Evolutionary conservation across 2,797 vertebrate species (phyloP).

Genomic region (Taenioides sp.): DNA sequence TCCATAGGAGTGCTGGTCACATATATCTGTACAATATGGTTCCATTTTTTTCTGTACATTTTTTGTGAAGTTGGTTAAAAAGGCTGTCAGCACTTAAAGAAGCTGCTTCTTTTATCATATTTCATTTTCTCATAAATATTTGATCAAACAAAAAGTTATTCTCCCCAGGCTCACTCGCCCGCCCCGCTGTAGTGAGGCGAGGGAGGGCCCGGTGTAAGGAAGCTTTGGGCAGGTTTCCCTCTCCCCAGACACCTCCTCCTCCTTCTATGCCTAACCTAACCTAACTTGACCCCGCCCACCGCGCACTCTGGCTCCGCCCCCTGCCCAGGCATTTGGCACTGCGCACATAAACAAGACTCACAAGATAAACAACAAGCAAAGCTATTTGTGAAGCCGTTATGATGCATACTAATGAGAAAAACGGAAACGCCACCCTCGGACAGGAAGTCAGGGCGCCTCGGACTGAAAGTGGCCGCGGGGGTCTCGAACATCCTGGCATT

Average conservation of each 20-base stretch:
- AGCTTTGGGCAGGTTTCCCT: conserved; percentile 73
- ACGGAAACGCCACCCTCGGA: conserved; percentile 89
- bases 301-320: conserved; percentile 66
- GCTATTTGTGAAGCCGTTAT: conserved; percentile 97
- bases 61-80: conserved; percentile 98
- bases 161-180: conserved; percentile 82
- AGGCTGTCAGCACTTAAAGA: conserved; percentile 99
- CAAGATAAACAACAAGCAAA: conserved; percentile 99
- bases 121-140: conserved; percentile 71
- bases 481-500: neutral
- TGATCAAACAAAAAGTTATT: conserved; percentile 90
- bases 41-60: conserved; percentile 92
- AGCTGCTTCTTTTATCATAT: conserved; percentile 85
- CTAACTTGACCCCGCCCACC: conserved; percentile 43
- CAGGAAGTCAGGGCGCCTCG: conserved; percentile 47
- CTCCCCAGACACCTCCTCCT: conserved; percentile 18
- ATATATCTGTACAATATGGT: conserved; percentile 99
- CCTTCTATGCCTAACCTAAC: neutral
- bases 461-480: conserved; percentile 65
- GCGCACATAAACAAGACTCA: conserved; percentile 99
- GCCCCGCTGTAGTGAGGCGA: conserved; percentile 1
- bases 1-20: conserved; percentile 99
- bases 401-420: conserved; percentile 99
- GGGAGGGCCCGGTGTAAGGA: conserved; percentile 80
- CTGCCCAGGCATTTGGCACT: conserved; percentile 92